A percentile compares a stretch with the other conserved stretches of the same genome.
phyloP scores from a whole-genome alignment of 1,140 invertebrate genomes.

The Elymnias hypermnestra region DNA sequence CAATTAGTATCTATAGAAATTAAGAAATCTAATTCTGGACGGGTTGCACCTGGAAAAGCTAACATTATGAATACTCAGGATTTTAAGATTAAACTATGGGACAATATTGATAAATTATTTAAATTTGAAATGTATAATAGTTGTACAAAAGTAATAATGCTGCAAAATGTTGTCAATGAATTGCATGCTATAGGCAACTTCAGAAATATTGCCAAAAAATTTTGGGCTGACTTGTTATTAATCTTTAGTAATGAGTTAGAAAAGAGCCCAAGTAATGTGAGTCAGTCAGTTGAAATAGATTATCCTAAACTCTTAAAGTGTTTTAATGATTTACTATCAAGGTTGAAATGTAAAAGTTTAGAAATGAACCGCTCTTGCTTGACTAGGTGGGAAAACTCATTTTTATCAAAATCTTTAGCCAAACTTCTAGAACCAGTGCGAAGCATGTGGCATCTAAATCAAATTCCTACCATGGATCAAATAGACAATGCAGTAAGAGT shows the following conservation, averaged over 20 bases:
- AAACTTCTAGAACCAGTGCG: constrained; percentile 90
- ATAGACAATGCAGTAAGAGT: constrained; percentile 69
- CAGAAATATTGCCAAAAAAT: constrained; percentile 69
- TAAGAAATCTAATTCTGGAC: constrained; percentile 50
- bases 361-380: constrained; percentile 72
- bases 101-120: constrained; percentile 71
- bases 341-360: constrained; percentile 75
- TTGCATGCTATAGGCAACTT: constrained; percentile 74
- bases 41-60: constrained; percentile 64
- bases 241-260: constrained; percentile 74
- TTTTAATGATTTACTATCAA: constrained; percentile 75
- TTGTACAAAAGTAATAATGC: constrained; percentile 72
- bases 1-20: constrained; percentile 59
- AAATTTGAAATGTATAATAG: constrained; percentile 56
- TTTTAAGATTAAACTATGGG: constrained; percentile 71
- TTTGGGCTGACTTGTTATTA: constrained; percentile 72
- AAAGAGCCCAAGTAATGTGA: constrained; percentile 82
- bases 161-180: constrained; percentile 75
- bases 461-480: constrained; percentile 66
- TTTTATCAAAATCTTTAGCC: constrained; percentile 89
- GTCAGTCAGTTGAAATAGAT: constrained; percentile 91
- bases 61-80: constrained; percentile 69
- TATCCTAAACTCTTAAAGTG: constrained; percentile 89
- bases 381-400: constrained; percentile 90
- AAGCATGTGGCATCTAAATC: constrained; percentile 81